A percentile compares a stretch with the other conserved stretches of the same genome.
These are phyloP conservation scores for Oreotrochilus melanogaster DNA, from an alignment of 2,113 vertebrate species.

Conservation along the genomic window DNA sequence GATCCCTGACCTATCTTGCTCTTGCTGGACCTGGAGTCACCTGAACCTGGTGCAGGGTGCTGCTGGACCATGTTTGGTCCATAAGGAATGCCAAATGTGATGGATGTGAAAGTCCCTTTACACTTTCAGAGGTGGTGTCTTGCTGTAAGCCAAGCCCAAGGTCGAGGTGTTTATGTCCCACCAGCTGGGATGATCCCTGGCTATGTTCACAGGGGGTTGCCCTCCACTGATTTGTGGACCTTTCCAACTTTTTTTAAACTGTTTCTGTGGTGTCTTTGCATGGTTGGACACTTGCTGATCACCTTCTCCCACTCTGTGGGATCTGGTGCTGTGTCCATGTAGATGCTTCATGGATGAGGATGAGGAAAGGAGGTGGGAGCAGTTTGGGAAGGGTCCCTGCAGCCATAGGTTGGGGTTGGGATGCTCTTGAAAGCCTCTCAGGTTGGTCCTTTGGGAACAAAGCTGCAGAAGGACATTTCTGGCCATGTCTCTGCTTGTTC, in stretches of 20 bases:
- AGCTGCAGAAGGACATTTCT: neutral
- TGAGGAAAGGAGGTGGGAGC: neutral
- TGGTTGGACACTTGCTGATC: neutral
- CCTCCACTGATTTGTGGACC: fast-evolving
- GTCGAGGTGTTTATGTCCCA: neutral
- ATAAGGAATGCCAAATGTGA: neutral
- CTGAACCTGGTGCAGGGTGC: fast-evolving
- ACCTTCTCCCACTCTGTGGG: fast-evolving
- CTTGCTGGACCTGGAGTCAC: neutral
- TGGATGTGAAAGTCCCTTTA: neutral
- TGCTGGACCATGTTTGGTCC: neutral
- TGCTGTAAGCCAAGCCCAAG: neutral
- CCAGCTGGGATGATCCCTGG: neutral
- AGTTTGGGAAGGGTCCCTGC: neutral
- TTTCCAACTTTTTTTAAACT: neutral
- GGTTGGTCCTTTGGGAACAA: neutral
- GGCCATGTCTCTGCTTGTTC: neutral
- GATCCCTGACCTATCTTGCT: neutral
- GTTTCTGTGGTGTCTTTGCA: neutral
- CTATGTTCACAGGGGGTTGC: neutral
- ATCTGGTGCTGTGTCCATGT: neutral
- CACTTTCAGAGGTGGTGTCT: neutral
- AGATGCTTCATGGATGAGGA: neutral
- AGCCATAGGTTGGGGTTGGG: neutral
- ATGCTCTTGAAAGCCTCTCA: neutral